Percentiles rank a stretch among this genome's conserved stretches.
phyloP scores from a whole-genome alignment of 2,797 vertebrate species.

The Chelonia mydas region DNA sequence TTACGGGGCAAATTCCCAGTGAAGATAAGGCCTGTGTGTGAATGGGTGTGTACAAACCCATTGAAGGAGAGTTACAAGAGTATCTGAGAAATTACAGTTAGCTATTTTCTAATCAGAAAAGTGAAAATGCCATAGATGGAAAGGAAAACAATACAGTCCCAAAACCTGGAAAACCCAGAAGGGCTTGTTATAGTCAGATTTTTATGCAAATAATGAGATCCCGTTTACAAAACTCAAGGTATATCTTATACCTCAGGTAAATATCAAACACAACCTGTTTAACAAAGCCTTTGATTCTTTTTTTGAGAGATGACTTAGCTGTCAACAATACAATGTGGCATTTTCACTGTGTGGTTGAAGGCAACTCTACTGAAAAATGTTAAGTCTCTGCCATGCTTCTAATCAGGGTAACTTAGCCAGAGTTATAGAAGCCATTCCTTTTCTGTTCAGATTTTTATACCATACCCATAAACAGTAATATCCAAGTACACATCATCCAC shows the following conservation, averaged over 20 bases:
- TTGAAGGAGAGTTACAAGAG: neutral
- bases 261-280: neutral
- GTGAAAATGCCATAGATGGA: neutral
- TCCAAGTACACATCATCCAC: neutral
- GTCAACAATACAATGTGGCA: rapidly evolving
- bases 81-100: neutral
- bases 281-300: neutral
- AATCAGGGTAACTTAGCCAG: neutral
- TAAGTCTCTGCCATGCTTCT: neutral
- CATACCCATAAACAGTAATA: neutral
- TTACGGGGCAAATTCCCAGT: neutral
- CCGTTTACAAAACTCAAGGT: neutral
- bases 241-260: neutral
- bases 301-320: neutral
- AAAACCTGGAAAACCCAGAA: conserved; percentile 3
- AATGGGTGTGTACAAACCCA: rapidly evolving
- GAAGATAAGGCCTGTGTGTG: neutral
- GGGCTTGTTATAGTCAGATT: neutral
- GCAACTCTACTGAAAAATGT: neutral
- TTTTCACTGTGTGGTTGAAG: neutral
- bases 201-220: neutral
- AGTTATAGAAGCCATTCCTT: rapidly evolving
- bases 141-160: neutral
- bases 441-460: neutral
- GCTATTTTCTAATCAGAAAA: neutral